Conservation (phyloP, 2,888 invertebrate genomes). For the Volucella inanis region DNA sequence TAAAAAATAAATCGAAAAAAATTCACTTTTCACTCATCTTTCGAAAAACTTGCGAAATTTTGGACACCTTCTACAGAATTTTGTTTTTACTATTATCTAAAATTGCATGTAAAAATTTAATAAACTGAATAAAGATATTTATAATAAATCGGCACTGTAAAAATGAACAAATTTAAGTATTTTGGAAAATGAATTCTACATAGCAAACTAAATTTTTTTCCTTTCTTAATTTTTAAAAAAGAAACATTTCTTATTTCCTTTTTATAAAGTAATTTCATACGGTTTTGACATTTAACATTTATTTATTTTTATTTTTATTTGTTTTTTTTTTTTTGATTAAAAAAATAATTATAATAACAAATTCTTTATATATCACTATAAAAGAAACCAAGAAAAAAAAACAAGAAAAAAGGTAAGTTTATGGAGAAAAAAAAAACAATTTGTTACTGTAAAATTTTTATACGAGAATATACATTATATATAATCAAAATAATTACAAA, state of each 20-base stretch:
- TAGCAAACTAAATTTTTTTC: constrained; percentile 51
- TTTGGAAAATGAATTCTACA: constrained; percentile 63
- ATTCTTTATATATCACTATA: constrained; percentile 21
- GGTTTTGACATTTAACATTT: constrained; percentile 18
- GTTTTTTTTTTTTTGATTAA: constrained; percentile 26
- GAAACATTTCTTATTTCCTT: not conserved
- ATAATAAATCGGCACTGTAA: constrained; percentile 2
- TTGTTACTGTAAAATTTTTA: constrained; percentile 73
- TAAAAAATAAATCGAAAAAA: no score
- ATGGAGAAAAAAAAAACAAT: constrained; percentile 49
- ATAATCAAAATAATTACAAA: constrained; percentile 16
- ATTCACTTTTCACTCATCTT: not conserved
- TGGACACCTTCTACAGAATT: constrained; percentile 5
- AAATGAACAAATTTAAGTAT: constrained; percentile 20
- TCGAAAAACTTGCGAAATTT: constrained; percentile 1
- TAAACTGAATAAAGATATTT: not conserved
- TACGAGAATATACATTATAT: constrained; percentile 46
- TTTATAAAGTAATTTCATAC: constrained; percentile 15
- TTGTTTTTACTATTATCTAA: constrained; percentile 12
- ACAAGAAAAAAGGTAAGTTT: constrained; percentile 66
- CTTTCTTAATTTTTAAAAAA: not conserved
- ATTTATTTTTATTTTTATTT: no score
- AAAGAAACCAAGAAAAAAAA: constrained; percentile 10
- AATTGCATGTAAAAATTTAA: constrained; percentile 63
- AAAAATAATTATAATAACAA: constrained; percentile 10